Evolutionary conservation across 2,113 vertebrate genomes (phyloP), one percentile per base, ranked within the genome.

Genomic region (Lota lota): DNA sequence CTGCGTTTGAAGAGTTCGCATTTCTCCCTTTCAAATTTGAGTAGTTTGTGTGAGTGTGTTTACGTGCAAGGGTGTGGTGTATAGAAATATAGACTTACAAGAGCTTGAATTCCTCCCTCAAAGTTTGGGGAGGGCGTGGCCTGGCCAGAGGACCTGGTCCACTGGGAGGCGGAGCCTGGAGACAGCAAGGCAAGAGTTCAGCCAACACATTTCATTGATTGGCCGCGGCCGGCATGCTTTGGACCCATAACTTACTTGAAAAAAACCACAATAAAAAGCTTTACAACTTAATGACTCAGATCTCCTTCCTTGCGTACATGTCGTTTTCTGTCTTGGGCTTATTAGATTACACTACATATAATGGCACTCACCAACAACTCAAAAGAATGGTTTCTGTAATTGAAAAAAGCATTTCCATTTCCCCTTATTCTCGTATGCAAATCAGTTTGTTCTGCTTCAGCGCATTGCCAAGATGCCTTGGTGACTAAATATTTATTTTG

Each of bases 61-160:
- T 47, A 8, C 2, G 40, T 47, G 12, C 12, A 47, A 2, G 40
- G 12, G 40, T 47, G 40, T 12, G 40, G 40, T 0, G 62, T 19
- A 53, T 36, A 12, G 22, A 20, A 69, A 68, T 16, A 16, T n/a
- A 19, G 51, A 81, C 80, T 79, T 84, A 98, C 97, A 91, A 95
- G 92, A 24, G 92, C 85, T 63, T 96, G 96, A 71, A 96, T 90
- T 69, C 93, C 90, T 61, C 92, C 93, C 58, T 98, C 96, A 6
- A 95, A 98, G 89, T 85, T 94, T 20, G 96, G 97, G 0, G 96
- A 98, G 80, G 96, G 94, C 71, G 96, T 94, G 81, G 94, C 91
- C 20, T 95, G 93, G 67, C 92, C 94, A n/a, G 94, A 92, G 0
- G 93, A 90, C 61, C 94, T 92, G 4, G 94, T 90, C 97, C 97